Percentiles rank a stretch among this genome's conserved stretches.
These are phyloP conservation scores for Cassiopea xamachana DNA, from an alignment of 30 jellyfish, hydroid and myxozoan species.

Conservation along the genomic window DNA sequence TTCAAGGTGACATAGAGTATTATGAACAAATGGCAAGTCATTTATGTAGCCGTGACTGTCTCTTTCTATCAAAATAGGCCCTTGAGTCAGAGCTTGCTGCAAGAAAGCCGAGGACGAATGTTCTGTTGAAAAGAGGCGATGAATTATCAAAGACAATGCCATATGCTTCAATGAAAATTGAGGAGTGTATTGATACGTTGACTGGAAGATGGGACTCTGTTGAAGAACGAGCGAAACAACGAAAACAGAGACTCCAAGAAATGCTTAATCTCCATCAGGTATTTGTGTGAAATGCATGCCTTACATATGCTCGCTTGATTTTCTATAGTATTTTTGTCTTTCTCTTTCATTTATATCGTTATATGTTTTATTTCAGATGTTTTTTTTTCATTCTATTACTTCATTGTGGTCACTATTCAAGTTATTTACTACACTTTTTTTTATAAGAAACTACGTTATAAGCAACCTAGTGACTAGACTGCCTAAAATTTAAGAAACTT, in stretches of 20 bases:
- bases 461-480: no score
- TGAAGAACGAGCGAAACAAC: slow-evolving; percentile 61
- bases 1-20: no score
- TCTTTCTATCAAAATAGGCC: slow-evolving; percentile 33
- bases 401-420: no score
- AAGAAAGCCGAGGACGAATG: slow-evolving; percentile 61
- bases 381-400: no score
- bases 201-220: slow-evolving; percentile 73
- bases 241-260: slow-evolving; percentile 72
- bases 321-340: no score
- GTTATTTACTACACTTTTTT: no score
- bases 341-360: no score
- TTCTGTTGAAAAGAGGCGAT: slow-evolving; percentile 61
- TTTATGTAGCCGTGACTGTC: not conserved
- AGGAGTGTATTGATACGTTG: slow-evolving; percentile 65
- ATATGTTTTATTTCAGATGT: no score
- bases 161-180: slow-evolving; percentile 72
- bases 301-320: no score
- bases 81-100: slow-evolving; percentile 77
- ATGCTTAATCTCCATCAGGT: slow-evolving; percentile 74
- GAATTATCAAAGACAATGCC: slow-evolving; percentile 69
- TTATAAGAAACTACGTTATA: no score
- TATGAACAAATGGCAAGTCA: no score
- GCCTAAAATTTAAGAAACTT: no score
- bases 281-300: not conserved